These are phyloP conservation scores for Rhingia rostrata DNA, from an alignment of 2,888 invertebrate genomes.

Conservation along the genomic window DNA sequence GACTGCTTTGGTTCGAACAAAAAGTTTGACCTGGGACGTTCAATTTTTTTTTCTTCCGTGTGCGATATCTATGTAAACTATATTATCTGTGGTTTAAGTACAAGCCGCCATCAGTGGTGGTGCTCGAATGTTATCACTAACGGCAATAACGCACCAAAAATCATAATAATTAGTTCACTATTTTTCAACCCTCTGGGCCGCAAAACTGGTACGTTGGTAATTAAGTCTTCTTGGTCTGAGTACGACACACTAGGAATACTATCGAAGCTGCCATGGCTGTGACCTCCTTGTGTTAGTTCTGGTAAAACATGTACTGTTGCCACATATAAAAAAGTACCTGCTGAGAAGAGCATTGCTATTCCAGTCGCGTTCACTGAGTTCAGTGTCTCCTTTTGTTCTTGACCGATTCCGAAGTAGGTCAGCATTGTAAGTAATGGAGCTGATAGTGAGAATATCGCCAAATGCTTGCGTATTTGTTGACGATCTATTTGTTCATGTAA, in stretches of 20 bases:
- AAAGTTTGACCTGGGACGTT: too few species aligned
- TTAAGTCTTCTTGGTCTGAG: constrained; percentile 77
- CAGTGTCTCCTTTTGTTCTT: constrained; percentile 95
- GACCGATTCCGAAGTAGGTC: constrained; percentile 96
- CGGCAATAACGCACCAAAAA: constrained; percentile 94
- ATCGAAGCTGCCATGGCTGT: constrained; percentile 75
- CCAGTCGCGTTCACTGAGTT: constrained; percentile 96
- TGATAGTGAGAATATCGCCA: constrained; percentile 95
- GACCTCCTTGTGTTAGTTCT: constrained; percentile 89
- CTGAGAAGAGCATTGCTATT: constrained; percentile 98
- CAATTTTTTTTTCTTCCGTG: too few species aligned
- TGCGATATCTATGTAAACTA: too few species aligned
- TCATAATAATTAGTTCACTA: constrained; percentile 91
- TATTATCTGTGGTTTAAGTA: too few species aligned
- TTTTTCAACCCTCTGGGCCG: constrained; percentile 86
- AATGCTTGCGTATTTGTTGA: constrained; percentile 91
- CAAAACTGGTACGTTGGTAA: constrained; percentile 37
- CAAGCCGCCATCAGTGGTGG: constrained; percentile 86
- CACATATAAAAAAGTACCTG: constrained; percentile 99
- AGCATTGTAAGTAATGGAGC: constrained; percentile 95
- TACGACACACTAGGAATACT: constrained; percentile 54
- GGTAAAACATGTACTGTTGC: constrained; percentile 99
- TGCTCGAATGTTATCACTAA: constrained; percentile 95
- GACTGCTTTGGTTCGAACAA: too few species aligned
- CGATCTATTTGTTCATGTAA: constrained; percentile 97